Evolutionary conservation across 2,888 invertebrate genomes (phyloP).

Genomic region (Adela reaumurella): DNA sequence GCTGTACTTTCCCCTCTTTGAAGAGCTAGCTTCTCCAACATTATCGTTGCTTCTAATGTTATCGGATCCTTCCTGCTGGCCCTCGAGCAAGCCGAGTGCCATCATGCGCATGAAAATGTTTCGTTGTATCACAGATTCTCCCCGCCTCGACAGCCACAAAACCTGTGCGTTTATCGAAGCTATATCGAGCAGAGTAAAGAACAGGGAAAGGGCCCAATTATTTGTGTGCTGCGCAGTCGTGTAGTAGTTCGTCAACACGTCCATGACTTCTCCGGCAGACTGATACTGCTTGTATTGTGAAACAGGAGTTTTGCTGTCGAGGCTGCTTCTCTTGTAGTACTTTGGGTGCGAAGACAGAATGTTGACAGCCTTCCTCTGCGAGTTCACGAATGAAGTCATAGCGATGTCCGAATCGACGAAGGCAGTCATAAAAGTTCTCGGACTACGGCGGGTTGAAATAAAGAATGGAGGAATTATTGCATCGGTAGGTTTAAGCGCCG

Average conservation of each 20-base stretch:
- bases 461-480: slow-evolving; percentile 37
- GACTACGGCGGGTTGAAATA: slow-evolving; percentile 27
- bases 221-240: slow-evolving; percentile 43
- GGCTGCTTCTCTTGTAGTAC: slow-evolving; percentile 29
- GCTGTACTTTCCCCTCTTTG: too few relatives aligned
- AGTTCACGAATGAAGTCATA: slow-evolving; percentile 31
- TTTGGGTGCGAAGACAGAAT: slow-evolving; percentile 34
- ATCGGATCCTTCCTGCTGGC: neutral
- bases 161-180: slow-evolving; percentile 44
- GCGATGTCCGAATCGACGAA: slow-evolving; percentile 29
- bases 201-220: slow-evolving; percentile 39
- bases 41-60: neutral
- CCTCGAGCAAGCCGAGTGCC: slow-evolving; percentile 4
- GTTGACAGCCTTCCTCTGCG: slow-evolving; percentile 27
- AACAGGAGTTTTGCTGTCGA: slow-evolving; percentile 25
- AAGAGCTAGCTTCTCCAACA: slow-evolving; percentile 3
- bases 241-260: slow-evolving; percentile 43
- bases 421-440: slow-evolving; percentile 27
- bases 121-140: slow-evolving; percentile 1
- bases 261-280: slow-evolving; percentile 34
- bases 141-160: slow-evolving; percentile 30
- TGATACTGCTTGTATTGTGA: slow-evolving; percentile 36
- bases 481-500: slow-evolving; percentile 28
- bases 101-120: slow-evolving; percentile 1
- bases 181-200: slow-evolving; percentile 40